Conservation (phyloP, 2,113 vertebrate species). For the Anser cygnoides region DNA sequence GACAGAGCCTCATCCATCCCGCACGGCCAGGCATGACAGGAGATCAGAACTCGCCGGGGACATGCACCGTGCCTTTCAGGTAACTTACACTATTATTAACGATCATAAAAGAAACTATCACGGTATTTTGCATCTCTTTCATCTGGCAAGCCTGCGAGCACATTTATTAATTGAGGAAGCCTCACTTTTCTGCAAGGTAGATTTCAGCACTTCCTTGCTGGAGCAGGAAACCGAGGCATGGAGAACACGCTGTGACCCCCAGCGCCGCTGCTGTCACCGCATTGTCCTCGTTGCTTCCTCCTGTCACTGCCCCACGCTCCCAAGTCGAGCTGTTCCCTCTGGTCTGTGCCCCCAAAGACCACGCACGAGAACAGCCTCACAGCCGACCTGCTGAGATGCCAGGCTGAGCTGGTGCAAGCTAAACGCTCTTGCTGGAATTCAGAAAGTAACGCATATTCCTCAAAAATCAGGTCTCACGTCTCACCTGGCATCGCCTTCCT, state of each 20-base stretch:
- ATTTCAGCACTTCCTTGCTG: neutral
- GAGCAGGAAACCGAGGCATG: rapidly evolving
- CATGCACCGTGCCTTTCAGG: constrained; percentile 39
- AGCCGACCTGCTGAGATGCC: neutral
- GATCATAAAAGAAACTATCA: constrained; percentile 63
- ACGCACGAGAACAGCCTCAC: rapidly evolving
- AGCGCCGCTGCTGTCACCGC: rapidly evolving
- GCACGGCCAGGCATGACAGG: constrained; percentile 2
- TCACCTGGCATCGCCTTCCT: neutral
- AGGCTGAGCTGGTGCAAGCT: neutral
- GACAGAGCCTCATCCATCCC: neutral
- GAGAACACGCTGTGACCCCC: neutral
- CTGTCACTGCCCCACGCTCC: neutral
- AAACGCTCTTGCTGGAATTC: neutral
- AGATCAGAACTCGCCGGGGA: constrained; percentile 44
- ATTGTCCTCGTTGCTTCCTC: neutral
- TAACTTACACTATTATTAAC: constrained; percentile 54
- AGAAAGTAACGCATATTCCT: neutral
- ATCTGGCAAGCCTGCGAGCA: constrained; percentile 53
- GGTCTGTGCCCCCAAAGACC: neutral
- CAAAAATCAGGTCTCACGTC: neutral
- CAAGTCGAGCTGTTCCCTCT: neutral
- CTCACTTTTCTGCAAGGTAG: constrained; percentile 37
- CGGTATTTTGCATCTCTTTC: constrained; percentile 65
- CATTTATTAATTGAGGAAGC: constrained; percentile 51